Base-by-base conservation (phyloP, 2,113 vertebrate genomes). In the Nanger granti region DNA sequence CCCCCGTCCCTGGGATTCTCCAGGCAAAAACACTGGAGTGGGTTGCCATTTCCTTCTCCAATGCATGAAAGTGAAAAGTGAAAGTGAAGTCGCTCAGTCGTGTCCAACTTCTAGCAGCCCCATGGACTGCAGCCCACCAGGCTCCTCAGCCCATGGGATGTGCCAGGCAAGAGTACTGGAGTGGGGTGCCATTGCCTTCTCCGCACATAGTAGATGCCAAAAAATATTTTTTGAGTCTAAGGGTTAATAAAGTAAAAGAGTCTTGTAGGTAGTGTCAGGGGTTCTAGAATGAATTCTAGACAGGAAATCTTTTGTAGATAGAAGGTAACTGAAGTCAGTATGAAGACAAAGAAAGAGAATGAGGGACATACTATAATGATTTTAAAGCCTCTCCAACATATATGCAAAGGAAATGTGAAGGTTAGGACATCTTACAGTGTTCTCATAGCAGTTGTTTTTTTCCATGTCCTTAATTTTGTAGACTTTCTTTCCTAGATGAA, bases 401-500 rank as follows among this genome's bases (percentile, higher is more conserved):
- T 14, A 90, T 0, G 31, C 14, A 76, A 31, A 91, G 29, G 17
- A 85, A 79, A 14, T 5, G 24, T 2, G 44, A 80, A 37, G 8
- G 1, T 18, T 29, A 31, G 7, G 11, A n/a, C 13, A 9, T 62
- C 2, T 52, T 49, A 12, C 14, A 29, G 1, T 8, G 7, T 86
- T 47, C 34, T 90, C 79, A 44, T 24, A 52, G n/a, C 37, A 15
- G 9, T 31, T 87, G 18, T 84, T 89, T 60, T 31, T 29, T 29
- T 47, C 49, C 17, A 17, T 4, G 14, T 24, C 7, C 28, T 59
- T 86, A 44, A 89, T 15, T 44, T 55, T 44, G 76, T 29, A 24
- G 64, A 55, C 62, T 94, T 94, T 76, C 24, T 14, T 26, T 92
- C 29, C 86, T 90, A 60, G 14, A 64, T 82, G 8, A 87, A 94